These are phyloP conservation scores for Chascanopsetta lugubris DNA, from an alignment of 2,113 vertebrate genomes.

Conservation along the genomic window DNA sequence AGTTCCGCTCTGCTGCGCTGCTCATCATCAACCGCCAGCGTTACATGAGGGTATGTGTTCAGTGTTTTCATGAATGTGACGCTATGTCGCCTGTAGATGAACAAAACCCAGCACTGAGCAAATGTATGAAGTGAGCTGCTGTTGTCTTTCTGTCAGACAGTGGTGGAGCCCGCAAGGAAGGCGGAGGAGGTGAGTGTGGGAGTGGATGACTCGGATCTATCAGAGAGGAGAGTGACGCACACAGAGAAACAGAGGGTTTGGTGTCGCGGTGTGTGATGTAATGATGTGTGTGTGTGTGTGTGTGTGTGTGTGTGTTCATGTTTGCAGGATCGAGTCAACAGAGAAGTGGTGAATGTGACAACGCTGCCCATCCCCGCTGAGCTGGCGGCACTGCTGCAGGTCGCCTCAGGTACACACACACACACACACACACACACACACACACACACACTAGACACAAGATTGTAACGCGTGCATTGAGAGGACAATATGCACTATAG, in stretches of 20 bases:
- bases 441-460: not conserved
- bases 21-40: slow-evolving; percentile 86
- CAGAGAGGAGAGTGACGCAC: not conserved
- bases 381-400: slow-evolving; percentile 86
- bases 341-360: slow-evolving; percentile 91
- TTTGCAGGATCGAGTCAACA: slow-evolving; percentile 87
- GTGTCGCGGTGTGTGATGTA: slow-evolving; percentile 2
- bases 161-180: slow-evolving; percentile 80
- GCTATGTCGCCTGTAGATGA: too few species aligned
- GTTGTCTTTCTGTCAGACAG: slow-evolving; percentile 74
- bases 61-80: not conserved
- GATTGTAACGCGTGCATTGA: too few species aligned
- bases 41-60: slow-evolving; percentile 88
- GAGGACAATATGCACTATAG: too few species aligned
- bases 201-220: slow-evolving; percentile 37
- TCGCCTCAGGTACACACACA: slow-evolving; percentile 78
- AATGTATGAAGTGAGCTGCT: slow-evolving; percentile 56
- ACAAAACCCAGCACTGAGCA: slow-evolving; percentile 19
- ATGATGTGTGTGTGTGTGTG: not conserved
- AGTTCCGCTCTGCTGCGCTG: slow-evolving; percentile 84
- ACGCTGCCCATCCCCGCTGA: slow-evolving; percentile 91
- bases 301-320: slow-evolving; percentile 4
- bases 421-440: slow-evolving; percentile 16
- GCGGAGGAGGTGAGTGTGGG: slow-evolving; percentile 81
- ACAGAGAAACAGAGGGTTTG: not conserved